These are phyloP conservation scores for Psittacula derbiana DNA, from an alignment of 2,797 vertebrate species.

Conservation along the genomic window DNA sequence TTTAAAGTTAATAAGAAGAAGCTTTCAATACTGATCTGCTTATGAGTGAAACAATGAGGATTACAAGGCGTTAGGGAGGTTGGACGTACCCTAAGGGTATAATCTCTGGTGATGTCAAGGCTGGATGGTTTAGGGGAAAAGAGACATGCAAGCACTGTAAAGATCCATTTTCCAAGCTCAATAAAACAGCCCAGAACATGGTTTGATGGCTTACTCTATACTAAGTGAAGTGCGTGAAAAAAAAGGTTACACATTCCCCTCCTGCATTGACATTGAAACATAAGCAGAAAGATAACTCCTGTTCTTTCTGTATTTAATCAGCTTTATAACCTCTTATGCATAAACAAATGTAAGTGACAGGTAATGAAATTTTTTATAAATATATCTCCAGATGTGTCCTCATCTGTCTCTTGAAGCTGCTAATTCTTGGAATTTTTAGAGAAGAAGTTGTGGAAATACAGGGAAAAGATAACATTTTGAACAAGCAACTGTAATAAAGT, in stretches of 20 bases:
- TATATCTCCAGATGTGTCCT: background rate
- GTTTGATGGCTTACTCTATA: background rate
- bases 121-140: slow-evolving; percentile 24
- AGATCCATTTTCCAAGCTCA: slow-evolving; percentile 6
- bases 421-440: background rate
- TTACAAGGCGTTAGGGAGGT: slow-evolving; percentile 5
- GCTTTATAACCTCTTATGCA: background rate
- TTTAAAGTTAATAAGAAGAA: slow-evolving; percentile 13
- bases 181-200: background rate
- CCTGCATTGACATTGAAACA: background rate
- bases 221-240: background rate
- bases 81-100: background rate
- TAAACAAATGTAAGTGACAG: background rate
- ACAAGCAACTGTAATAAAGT: background rate
- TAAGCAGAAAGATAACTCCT: background rate
- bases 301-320: background rate
- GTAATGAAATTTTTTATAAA: background rate
- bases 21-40: background rate
- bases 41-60: slow-evolving; percentile 25
- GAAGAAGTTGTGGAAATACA: background rate
- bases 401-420: fast-evolving
- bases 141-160: background rate
- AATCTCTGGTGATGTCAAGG: slow-evolving; percentile 39
- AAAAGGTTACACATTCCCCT: background rate
- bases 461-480: background rate